These are phyloP conservation scores for Alouatta palliata DNA, from an alignment of 2,113 vertebrate species.

Conservation along the genomic window DNA sequence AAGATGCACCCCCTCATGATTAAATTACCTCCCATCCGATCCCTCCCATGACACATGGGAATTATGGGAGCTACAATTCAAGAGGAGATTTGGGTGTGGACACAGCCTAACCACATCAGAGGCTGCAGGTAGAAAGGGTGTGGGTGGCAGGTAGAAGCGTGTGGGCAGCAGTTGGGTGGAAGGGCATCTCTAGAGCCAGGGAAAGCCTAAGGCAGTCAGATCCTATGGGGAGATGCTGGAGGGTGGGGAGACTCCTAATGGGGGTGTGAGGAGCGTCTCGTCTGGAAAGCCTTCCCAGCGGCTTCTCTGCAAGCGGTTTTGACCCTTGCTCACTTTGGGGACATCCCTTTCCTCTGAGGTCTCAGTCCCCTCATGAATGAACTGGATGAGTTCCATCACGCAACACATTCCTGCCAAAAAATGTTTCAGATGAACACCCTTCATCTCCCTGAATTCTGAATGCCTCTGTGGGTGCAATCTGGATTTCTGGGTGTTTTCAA, in stretches of 20 bases:
- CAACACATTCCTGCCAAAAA: not conserved
- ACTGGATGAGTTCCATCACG: not conserved
- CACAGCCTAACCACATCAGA: too few species aligned
- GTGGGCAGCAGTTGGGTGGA: not conserved
- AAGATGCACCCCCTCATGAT: too few species aligned
- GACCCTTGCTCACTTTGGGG: not conserved
- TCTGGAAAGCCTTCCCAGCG: not conserved
- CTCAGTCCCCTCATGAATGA: not conserved
- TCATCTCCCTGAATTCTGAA: not conserved
- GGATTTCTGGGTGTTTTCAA: not conserved
- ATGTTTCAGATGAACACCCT: not conserved
- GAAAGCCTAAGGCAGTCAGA: not conserved
- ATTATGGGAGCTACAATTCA: too few species aligned
- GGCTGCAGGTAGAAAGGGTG: not conserved
- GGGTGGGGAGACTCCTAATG: not conserved
- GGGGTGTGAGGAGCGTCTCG: not conserved
- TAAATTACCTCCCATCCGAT: too few species aligned
- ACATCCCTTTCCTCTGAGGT: not conserved
- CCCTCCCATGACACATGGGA: too few species aligned
- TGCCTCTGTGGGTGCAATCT: not conserved
- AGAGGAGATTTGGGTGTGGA: too few species aligned
- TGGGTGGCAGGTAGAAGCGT: too few species aligned
- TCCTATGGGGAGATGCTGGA: rapidly evolving
- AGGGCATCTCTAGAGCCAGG: not conserved
- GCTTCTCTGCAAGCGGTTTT: not conserved